Evolutionary conservation across 1,140 invertebrate species (phyloP), one percentile per base, ranked within the genome.

Genomic region (Drosophila insularis): DNA sequence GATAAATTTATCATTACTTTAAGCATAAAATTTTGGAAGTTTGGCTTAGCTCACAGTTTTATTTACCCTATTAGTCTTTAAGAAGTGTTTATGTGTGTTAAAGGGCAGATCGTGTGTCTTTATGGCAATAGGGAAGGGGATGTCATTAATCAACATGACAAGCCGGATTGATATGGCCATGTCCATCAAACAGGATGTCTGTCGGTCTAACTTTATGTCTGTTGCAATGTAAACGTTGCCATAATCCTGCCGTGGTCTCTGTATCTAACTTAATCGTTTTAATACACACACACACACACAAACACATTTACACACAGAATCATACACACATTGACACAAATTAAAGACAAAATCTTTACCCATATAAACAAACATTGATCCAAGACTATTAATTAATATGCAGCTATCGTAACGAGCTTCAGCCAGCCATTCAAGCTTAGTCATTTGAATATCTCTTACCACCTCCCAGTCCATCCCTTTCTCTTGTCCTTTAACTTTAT

Each of bases 341-440:
- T 37, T 11, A 11, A 14, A 5, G n/a, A 14, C 40, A 14, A 7
- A 50, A 50, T 58, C 27, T 56, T 32, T 32, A 14, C 17, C 19
- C 27, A 58, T 19, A 50, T 35, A 37, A 11, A 35, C 6, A 7
- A 1, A 58, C 55, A 58, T 58, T 58, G 55, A 58, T 35, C 55
- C 31, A 58, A 50, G 55, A 35, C 55, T 58, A 58, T 58, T 58
- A 58, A 58, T 58, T 58, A 58, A 58, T 58, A 58, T 58, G 55
- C 55, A 58, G 55, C 55, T 35, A 58, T 35, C 55, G 55, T 58
- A 35, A 58, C 43, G 32, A 58, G 55, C 32, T 55, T 35, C 14
- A 50, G 43, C 14, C 10, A 50, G 55, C 55, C 7, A 58, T 58
- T 58, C 27, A 32, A 56, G 54, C 27, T 56, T 31, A 56, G 23